Conservation (phyloP, 2,888 invertebrate genomes). For the Rhogogaster chlorosoma region DNA sequence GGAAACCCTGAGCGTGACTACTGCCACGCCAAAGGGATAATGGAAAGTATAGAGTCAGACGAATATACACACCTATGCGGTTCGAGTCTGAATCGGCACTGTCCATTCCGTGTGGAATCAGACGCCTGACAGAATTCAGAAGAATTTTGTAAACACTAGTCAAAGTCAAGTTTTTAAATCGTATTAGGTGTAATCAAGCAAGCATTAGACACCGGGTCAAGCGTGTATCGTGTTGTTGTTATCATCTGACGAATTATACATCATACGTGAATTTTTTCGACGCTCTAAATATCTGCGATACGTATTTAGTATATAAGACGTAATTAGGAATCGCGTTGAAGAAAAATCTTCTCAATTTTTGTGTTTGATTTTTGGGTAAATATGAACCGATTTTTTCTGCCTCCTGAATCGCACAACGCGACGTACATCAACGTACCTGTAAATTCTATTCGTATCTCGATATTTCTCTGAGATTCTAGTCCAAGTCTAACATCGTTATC, state of each 20-base stretch:
- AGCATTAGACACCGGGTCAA: background rate
- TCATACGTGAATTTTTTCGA: no score
- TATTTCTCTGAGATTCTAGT: conserved; percentile 20
- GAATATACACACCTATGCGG: no score
- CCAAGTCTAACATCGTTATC: conserved; percentile 29
- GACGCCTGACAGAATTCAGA: background rate
- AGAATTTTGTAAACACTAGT: background rate
- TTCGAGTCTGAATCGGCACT: no score
- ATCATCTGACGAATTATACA: background rate
- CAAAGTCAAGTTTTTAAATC: background rate
- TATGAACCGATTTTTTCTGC: no score
- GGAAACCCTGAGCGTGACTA: background rate
- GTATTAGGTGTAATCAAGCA: background rate
- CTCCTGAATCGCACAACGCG: no score
- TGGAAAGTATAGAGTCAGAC: background rate
- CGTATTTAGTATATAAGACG: no score
- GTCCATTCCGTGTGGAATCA: background rate
- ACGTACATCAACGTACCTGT: background rate
- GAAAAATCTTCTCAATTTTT: no score
- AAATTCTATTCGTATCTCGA: background rate
- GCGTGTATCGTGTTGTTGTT: background rate
- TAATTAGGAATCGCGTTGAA: no score
- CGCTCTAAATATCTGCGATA: no score
- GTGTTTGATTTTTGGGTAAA: no score
- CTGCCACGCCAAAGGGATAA: background rate